Evolutionary conservation across 2,888 invertebrate species (phyloP).

Genomic region (Ditylenchus weischeri): DNA sequence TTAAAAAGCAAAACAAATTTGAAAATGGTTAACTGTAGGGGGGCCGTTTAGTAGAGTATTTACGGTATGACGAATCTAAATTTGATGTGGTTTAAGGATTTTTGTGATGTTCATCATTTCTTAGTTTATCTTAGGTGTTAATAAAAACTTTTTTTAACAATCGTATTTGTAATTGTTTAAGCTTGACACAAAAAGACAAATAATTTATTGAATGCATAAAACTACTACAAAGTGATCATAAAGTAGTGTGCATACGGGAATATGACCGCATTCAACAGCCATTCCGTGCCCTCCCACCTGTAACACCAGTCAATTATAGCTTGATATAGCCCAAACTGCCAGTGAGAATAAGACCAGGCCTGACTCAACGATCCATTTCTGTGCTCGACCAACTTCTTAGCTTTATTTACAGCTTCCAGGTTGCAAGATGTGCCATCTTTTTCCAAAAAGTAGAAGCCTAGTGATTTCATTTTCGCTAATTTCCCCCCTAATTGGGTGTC

Average conservation of each 20-base stretch:
- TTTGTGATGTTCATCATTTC: too few relatives aligned
- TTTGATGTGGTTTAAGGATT: too few relatives aligned
- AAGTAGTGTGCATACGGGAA: constrained; percentile 57
- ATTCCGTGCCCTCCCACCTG: constrained; percentile 36
- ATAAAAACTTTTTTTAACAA: too few relatives aligned
- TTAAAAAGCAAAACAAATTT: too few relatives aligned
- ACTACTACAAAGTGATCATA: constrained; percentile 50
- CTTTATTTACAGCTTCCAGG: background rate
- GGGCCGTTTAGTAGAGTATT: too few relatives aligned
- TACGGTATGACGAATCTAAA: too few relatives aligned
- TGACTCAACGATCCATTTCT: background rate
- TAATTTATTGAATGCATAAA: too few relatives aligned
- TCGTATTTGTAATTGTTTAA: too few relatives aligned
- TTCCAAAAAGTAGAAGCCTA: constrained; percentile 52
- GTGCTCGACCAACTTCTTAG: constrained; percentile 23
- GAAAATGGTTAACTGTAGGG: too few relatives aligned
- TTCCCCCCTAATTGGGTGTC: constrained; percentile 49
- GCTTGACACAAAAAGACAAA: too few relatives aligned
- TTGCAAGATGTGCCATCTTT: constrained; percentile 38
- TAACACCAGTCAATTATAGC: constrained; percentile 47
- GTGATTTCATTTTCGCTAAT: constrained; percentile 41
- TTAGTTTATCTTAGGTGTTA: too few relatives aligned
- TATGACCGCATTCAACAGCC: constrained; percentile 47
- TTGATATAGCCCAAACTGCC: constrained; percentile 52
- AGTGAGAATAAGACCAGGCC: constrained; percentile 42